phyloP scores from a whole-genome alignment of 2,113 vertebrate genomes.

The Halcyon senegalensis region DNA sequence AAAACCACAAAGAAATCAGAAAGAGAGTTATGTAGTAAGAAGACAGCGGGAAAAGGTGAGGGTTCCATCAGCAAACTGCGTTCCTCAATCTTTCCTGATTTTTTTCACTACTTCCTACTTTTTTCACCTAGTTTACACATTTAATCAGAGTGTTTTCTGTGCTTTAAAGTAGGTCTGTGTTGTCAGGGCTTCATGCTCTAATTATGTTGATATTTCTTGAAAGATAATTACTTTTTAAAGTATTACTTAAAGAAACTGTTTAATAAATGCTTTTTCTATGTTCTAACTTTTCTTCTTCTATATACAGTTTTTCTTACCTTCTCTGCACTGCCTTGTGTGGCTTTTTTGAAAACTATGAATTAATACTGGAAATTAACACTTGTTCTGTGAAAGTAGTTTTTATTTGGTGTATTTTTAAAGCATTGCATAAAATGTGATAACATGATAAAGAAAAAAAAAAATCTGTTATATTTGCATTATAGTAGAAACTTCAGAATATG shows the following conservation, averaged over 20 bases:
- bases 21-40: slow-evolving; percentile 58
- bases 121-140: neutral
- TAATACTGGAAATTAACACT: neutral
- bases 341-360: neutral
- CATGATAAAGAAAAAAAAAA: neutral
- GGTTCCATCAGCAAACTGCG: neutral
- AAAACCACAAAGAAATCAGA: slow-evolving; percentile 34
- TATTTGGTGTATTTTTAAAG: neutral
- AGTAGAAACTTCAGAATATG: neutral
- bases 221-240: neutral
- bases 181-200: slow-evolving; percentile 1
- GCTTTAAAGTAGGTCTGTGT: neutral
- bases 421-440: neutral
- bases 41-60: slow-evolving; percentile 80
- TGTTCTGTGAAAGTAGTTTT: neutral
- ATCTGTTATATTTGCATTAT: neutral
- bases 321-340: neutral
- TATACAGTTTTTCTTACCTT: neutral
- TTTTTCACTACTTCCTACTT: slow-evolving; percentile 1
- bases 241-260: neutral
- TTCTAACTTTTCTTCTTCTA: slow-evolving; percentile 3
- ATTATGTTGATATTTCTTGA: neutral
- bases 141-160: neutral
- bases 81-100: slow-evolving; percentile 45
- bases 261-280: neutral